Base-by-base conservation (phyloP, 2,888 invertebrate species). In the Mesorhabditis spiculigera region DNA sequence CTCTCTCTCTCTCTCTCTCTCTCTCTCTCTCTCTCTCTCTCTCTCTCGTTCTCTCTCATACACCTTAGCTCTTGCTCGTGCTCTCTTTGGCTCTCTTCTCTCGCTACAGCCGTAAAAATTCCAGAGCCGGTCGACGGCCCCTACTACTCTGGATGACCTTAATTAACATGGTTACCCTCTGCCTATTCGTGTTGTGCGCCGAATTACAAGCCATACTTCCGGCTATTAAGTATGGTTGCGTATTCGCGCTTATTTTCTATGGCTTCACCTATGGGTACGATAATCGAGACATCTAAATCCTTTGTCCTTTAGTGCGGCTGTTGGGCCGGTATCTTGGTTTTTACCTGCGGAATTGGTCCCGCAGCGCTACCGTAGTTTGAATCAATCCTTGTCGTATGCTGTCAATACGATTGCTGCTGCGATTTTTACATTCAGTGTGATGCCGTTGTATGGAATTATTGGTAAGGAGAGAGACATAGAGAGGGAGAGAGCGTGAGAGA, bases 271-370 rank as follows among this genome's bases (percentile, higher is more conserved):
- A 81, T 68, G 81, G 81, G 78, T 78, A 43, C 61, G 73, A 50
- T 45, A 13, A 2, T 10, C 3, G 16, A 28, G 16, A 16, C 10
- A 13, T 10, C 8, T 16, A n/a, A 16, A 63, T n/a, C 10, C 4
- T 16, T 16, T 10, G 16, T 43, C 73, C 73, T 75, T 65, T 65
- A 78, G 78, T 8, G 71, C 71, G 10, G 81, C 79, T 16, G 78
- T 81, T 4, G 82, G 82, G 1, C 80, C 82, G 5, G 78, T 81
- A 5, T 73, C 77, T 4, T 82, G 81, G 81, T 82, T 81, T 71
- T 73, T 82, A 8, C 73, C 76, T 2, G 76, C 80, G 0, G 82
- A 82, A 64, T 65, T 82, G 65, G 78, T 80, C 4, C 80, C 80
- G 4, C 81, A 82, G 68, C 69, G 72, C 16, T 78, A 82, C 72